Evolutionary conservation across 35 echinoderm and acorn worm genomes (phyloP).

Genomic region (Amphiura filiformis): DNA sequence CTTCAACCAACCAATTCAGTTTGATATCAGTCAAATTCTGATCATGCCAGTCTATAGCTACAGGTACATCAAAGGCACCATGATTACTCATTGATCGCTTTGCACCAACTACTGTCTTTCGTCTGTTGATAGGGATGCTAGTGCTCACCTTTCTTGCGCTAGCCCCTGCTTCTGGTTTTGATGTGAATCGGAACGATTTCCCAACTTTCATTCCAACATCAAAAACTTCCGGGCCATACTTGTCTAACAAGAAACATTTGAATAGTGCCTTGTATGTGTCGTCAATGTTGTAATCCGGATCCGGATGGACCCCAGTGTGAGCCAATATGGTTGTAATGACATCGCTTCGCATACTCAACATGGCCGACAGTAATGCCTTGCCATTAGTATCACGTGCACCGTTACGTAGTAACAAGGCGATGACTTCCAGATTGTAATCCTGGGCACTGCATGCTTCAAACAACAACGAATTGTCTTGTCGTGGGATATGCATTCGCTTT

Average conservation of each 20-base stretch:
- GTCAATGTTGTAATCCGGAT: constrained; percentile 69
- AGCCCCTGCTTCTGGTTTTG: constrained; percentile 15
- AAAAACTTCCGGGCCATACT: constrained; percentile 3
- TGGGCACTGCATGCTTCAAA: constrained; percentile 71
- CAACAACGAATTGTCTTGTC: constrained; percentile 53
- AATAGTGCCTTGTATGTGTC: constrained; percentile 58
- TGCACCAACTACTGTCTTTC: constrained; percentile 68
- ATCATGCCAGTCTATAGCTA: constrained; percentile 95
- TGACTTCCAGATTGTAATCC: constrained; percentile 83
- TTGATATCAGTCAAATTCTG: constrained; percentile 80
- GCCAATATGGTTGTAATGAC: constrained; percentile 69
- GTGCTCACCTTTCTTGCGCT: constrained; percentile 29
- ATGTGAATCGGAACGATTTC: background rate
- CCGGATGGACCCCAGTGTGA: constrained; percentile 82
- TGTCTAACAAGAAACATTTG: constrained; percentile 38
- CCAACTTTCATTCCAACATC: background rate
- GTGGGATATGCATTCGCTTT: constrained; percentile 40
- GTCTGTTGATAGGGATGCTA: constrained; percentile 22
- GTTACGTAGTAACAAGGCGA: constrained; percentile 73
- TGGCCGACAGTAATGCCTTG: constrained; percentile 73
- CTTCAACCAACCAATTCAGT: constrained; percentile 81
- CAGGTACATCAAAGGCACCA: constrained; percentile 76
- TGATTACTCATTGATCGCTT: constrained; percentile 56
- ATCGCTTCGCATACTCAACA: constrained; percentile 56
- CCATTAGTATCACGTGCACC: constrained; percentile 78